A percentile compares a stretch with the other conserved stretches of the same genome.
Evolutionary conservation across 2,113 vertebrate genomes (phyloP).

Genomic region (Trichechus manatus): DNA sequence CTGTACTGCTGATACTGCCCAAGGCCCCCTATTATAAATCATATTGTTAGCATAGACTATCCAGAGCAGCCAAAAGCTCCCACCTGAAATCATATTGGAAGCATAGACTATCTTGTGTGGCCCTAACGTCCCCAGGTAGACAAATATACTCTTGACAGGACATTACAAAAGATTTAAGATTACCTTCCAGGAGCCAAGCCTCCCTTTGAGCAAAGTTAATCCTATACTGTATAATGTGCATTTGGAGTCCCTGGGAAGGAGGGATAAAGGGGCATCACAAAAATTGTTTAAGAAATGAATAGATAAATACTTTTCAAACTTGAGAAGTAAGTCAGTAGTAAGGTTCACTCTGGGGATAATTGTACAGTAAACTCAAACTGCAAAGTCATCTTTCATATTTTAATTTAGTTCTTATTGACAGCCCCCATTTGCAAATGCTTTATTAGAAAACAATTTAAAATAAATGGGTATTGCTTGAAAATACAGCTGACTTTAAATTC

Average conservation of each 20-base stretch:
- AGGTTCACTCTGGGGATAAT: neutral
- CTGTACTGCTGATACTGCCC: no score
- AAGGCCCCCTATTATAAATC: no score
- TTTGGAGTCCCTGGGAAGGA: neutral
- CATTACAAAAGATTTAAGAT: no score
- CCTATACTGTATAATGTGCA: no score
- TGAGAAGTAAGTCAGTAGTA: neutral
- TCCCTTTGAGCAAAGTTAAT: no score
- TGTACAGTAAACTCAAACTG: neutral
- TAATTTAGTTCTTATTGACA: conserved; percentile 27
- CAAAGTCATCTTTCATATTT: neutral
- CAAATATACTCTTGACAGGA: no score
- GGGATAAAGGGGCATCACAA: neutral
- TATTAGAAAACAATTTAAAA: conserved; percentile 28
- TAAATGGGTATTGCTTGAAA: neutral
- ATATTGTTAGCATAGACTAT: no score
- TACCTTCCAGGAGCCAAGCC: no score
- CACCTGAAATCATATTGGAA: no score
- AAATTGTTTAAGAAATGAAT: conserved; percentile 9
- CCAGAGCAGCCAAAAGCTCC: no score
- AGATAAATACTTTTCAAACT: neutral
- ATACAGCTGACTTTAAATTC: conserved; percentile 1
- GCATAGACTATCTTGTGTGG: no score
- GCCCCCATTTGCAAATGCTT: neutral
- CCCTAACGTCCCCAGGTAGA: no score